These are phyloP conservation scores for Liparis tanakae DNA, from an alignment of 2,797 vertebrate species.

Conservation along the genomic window DNA sequence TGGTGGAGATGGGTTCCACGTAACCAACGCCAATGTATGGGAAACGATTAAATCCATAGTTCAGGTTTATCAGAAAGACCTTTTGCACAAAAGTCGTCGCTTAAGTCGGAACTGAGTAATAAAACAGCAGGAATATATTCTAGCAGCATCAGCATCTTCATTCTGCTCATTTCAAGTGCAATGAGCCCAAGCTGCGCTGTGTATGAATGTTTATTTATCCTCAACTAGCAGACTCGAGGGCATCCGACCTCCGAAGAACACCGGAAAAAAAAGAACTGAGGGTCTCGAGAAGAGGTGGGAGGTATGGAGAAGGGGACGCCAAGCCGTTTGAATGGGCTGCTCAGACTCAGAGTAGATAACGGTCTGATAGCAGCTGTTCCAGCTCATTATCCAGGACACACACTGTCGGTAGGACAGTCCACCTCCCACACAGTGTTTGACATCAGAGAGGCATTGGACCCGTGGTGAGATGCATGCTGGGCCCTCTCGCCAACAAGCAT, in stretches of 20 bases:
- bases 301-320: constrained; percentile 17
- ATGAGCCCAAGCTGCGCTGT: constrained; percentile 4
- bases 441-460: constrained; percentile 47
- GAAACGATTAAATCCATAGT: neutral
- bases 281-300: constrained; percentile 23
- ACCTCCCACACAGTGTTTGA: constrained; percentile 57
- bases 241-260: constrained; percentile 37
- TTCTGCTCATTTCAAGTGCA: neutral
- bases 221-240: constrained; percentile 35
- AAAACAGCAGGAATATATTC: too few relatives aligned
- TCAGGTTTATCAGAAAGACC: neutral
- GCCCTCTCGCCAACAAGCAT: constrained; percentile 25
- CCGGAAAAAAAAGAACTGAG: constrained; percentile 15
- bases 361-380: constrained; percentile 35
- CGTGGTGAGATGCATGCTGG: constrained; percentile 45
- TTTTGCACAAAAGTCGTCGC: neutral
- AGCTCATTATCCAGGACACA: constrained; percentile 69
- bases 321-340: constrained; percentile 27
- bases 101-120: too few relatives aligned
- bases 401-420: constrained; percentile 33
- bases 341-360: constrained; percentile 47
- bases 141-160: neutral
- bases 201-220: constrained; percentile 9
- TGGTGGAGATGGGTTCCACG: neutral
- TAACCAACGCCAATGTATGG: neutral